Conservation (phyloP, 2,113 vertebrate genomes). For the Tautogolabrus adspersus region DNA sequence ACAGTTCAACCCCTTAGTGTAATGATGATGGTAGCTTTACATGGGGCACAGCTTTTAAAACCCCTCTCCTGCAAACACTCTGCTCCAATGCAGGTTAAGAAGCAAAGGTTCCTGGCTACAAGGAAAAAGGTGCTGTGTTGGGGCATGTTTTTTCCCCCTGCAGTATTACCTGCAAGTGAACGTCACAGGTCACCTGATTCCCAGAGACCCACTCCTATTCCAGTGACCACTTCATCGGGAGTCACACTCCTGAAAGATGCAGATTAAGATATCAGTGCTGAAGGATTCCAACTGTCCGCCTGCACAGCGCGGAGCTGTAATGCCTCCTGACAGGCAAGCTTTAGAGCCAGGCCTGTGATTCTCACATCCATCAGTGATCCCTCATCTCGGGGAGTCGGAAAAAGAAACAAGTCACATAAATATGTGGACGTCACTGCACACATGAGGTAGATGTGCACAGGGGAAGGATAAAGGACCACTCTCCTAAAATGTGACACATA, state of each 20-base stretch:
- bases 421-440: constrained; percentile 39
- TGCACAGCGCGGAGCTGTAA: constrained; percentile 69
- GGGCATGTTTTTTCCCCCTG: constrained; percentile 68
- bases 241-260: constrained; percentile 70
- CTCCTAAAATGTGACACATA: background rate
- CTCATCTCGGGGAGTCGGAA: constrained; percentile 49
- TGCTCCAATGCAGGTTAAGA: constrained; percentile 34
- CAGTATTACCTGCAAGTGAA: constrained; percentile 64
- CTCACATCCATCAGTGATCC: constrained; percentile 74
- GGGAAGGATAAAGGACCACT: background rate
- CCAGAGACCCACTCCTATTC: constrained; percentile 20
- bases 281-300: constrained; percentile 76
- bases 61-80: constrained; percentile 70
- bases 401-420: constrained; percentile 75
- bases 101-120: constrained; percentile 23
- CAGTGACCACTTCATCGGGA: constrained; percentile 77
- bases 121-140: constrained; percentile 62
- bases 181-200: constrained; percentile 77
- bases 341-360: constrained; percentile 64
- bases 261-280: constrained; percentile 81
- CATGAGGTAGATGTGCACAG: background rate
- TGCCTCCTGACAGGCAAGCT: constrained; percentile 82
- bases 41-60: constrained; percentile 83
- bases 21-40: constrained; percentile 86
- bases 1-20: constrained; percentile 81